These are phyloP conservation scores for Mormyrus proboscirostris DNA, from an alignment of 2,797 vertebrate genomes.

Conservation along the genomic window DNA sequence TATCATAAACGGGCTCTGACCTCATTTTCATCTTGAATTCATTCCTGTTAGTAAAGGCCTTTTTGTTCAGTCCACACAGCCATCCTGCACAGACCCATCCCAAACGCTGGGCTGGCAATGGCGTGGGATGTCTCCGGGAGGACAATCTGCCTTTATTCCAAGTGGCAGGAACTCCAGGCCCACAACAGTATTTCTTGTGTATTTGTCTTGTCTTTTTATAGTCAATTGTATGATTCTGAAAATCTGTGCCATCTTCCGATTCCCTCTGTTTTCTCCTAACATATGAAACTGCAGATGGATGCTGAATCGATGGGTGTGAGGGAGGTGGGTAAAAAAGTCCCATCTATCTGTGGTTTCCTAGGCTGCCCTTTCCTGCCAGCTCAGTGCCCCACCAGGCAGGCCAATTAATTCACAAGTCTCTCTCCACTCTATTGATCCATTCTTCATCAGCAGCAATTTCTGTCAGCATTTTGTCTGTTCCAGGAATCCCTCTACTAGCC, in stretches of 20 bases:
- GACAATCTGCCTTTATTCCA: neutral
- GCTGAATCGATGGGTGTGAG: neutral
- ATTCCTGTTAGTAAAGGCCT: neutral
- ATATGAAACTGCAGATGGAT: neutral
- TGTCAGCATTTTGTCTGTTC: neutral
- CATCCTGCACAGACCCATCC: neutral
- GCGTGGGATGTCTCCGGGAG: neutral
- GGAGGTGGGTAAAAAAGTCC: neutral
- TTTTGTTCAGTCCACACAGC: neutral
- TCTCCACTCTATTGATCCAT: neutral
- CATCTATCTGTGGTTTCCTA: neutral
- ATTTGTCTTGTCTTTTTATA: conserved; percentile 6
- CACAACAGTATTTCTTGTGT: neutral
- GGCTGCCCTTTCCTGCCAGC: neutral
- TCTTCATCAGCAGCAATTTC: neutral
- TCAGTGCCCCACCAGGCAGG: neutral
- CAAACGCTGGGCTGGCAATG: neutral
- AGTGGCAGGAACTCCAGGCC: neutral
- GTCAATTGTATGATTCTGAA: neutral
- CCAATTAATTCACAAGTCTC: neutral
- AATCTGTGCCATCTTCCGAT: neutral
- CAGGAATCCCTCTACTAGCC: neutral
- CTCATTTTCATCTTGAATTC: neutral
- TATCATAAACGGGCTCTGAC: neutral
- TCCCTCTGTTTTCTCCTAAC: neutral